Evolutionary conservation across 2,797 vertebrate species (phyloP), one percentile per base, ranked within the genome.

Genomic region (Huso huso): DNA sequence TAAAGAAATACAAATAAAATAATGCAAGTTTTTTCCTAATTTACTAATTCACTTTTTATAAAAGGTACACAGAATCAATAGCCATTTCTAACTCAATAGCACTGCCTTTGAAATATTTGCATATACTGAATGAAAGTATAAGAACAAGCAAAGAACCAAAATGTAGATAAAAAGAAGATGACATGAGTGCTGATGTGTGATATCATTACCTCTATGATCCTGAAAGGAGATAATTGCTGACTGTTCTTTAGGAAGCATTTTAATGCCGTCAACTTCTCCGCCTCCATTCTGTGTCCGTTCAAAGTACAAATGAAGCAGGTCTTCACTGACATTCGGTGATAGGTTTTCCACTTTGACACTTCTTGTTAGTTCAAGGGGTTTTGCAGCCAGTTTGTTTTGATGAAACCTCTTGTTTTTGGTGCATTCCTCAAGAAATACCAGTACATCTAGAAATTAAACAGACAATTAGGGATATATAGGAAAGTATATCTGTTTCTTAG

Each of bases 201-300:
- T 37, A 5, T 55, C n/a, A 48, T 2, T 86, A 91, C 88, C 87
- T 81, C 59, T 57, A 7, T 12, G 58, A 51, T 77, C 71, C 71
- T 62, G 67, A 74, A 90, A 88, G 23, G 75, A 85, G 71, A 91
- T 72, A 66, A 88, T 58, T 11, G 77, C 81, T 37, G 78, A 78
- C 3, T 85, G 67, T 3, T 85, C 77, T 0, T 4, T 72, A 71
- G 83, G 71, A 67, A 77, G 64, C 0, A 74, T 8, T 8, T 6
- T 8, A 0, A 82, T 37, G 13, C 76, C 57, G 68, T 81, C 78
- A 48, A 83, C 74, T 1, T 65, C 74, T 4, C 76, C 83, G 64
- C 53, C 75, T 57, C 68, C 61, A 62, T 15, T 8, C 10, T 18
- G 13, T 10, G 61, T 11, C 18, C 37, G 74, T 37, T 87, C 83